These are phyloP conservation scores for Phaenicophaeus curvirostris DNA, from an alignment of 2,797 vertebrate species.

Conservation along the genomic window DNA sequence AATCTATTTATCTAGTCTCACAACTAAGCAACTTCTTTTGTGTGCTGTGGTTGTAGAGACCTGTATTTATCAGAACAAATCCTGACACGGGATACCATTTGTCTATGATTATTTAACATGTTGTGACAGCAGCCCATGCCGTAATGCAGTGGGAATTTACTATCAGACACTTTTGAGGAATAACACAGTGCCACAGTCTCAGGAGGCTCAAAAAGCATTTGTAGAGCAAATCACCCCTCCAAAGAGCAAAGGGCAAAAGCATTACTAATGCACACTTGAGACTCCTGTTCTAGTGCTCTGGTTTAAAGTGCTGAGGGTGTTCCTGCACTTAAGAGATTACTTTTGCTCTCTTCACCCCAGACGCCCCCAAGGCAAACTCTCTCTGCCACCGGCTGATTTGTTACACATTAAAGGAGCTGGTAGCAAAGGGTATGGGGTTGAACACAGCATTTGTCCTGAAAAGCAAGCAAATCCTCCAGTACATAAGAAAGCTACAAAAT, in stretches of 20 bases:
- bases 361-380: not conserved
- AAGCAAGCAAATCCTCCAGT: not conserved
- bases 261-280: conserved; percentile 18
- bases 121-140: not conserved
- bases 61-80: not conserved
- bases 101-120: not conserved
- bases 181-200: not conserved
- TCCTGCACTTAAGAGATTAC: conserved; percentile 55
- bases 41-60: not conserved
- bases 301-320: conserved; percentile 24
- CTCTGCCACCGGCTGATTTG: not conserved
- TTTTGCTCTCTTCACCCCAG: conserved; percentile 39
- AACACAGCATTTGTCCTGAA: not conserved
- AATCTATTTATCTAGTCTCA: not conserved
- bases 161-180: not conserved
- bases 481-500: not conserved
- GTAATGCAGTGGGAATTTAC: not conserved
- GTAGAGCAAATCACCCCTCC: not conserved
- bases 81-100: not conserved
- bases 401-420: not conserved
- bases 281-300: not conserved
- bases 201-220: conserved; percentile 17
- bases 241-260: conserved; percentile 49
- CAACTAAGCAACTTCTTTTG: not conserved
- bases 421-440: not conserved